Conservation (phyloP, 2,113 vertebrate genomes). For the Corythornis madagascariensis region DNA sequence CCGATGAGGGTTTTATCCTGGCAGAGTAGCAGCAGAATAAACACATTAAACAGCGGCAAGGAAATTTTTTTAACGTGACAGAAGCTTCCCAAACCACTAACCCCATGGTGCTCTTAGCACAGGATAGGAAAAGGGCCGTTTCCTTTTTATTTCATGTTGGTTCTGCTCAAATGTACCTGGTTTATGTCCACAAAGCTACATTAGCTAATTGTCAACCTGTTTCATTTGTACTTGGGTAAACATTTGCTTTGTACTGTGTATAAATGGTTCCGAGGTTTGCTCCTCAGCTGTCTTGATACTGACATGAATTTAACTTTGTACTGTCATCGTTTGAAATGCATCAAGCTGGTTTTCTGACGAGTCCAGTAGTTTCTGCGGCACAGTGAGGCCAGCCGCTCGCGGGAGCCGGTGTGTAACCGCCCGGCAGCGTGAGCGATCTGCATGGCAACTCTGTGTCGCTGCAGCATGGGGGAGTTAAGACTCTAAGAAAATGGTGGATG, state of each 20-base stretch:
- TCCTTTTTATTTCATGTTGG: slow-evolving; percentile 71
- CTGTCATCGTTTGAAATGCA: slow-evolving; percentile 71
- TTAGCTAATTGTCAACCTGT: slow-evolving; percentile 78
- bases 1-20: slow-evolving; percentile 32
- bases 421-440: not conserved
- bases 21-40: slow-evolving; percentile 42
- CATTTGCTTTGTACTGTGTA: slow-evolving; percentile 74
- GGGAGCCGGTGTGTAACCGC: not conserved
- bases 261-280: slow-evolving; percentile 73
- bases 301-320: slow-evolving; percentile 65
- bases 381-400: not conserved
- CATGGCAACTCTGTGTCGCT: not conserved
- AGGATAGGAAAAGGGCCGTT: slow-evolving; percentile 62
- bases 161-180: slow-evolving; percentile 75
- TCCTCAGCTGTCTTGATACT: slow-evolving; percentile 71
- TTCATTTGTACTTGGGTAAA: slow-evolving; percentile 74
- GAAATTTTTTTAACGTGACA: slow-evolving; percentile 58
- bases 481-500: slow-evolving; percentile 17
- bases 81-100: slow-evolving; percentile 66
- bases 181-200: slow-evolving; percentile 77
- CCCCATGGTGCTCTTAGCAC: slow-evolving; percentile 50
- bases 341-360: slow-evolving; percentile 70
- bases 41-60: slow-evolving; percentile 24
- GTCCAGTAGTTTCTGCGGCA: slow-evolving; percentile 24
- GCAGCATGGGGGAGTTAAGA: not conserved